Evolutionary conservation across 2,888 invertebrate genomes (phyloP), one percentile per base, ranked within the genome.

Genomic region (Drosophila mettleri): DNA sequence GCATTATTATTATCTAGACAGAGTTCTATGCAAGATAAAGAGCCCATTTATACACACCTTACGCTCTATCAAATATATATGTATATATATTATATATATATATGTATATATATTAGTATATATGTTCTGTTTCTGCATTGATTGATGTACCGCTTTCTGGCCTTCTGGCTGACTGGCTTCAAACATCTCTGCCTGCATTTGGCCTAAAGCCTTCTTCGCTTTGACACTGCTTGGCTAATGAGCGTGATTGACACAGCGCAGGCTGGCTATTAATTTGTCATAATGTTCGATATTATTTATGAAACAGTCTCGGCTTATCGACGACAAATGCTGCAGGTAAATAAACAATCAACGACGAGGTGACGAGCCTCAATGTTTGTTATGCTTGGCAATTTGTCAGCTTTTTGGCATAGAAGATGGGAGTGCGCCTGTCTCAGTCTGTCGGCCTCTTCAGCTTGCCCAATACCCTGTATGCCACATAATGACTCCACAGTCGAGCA

Each of bases 381-480:
- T 36, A 45, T 45, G 58, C 12, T 29, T 46, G 14, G 18, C 29
- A 61, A 31, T 24, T 58, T 38, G 24, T 38, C 49, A 51, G 34
- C 34, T 16, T 24, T 34, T 27, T 45, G 6, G 2, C 27, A 2
- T 45, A 24, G 43, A n/a, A 45, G 27, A 16, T 45, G 24, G 27
- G 3, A 2, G n/a, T n/a, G 16, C 53, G 41, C 39, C 53, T 41
- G 39, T 20, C 3, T 12, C 31, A n/a, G 20, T 20, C n/a, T 41
- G 39, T 16, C 39, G 22, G 22, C 53, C 53, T 53, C n/a, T 53
- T 22, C 20, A 39, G 20, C 53, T 53, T 31, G 10, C 4, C 22
- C 53, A 31, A 31, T 36, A 51, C 49, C 34, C 46, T 45, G 9
- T 27, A 41, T n/a, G 0, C 14, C 16, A 18, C 3, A 9, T 36